Percentiles rank a stretch among this genome's conserved stretches.
Conservation (phyloP, 2,888 invertebrate genomes). For the Pachydiplax longipennis region DNA sequence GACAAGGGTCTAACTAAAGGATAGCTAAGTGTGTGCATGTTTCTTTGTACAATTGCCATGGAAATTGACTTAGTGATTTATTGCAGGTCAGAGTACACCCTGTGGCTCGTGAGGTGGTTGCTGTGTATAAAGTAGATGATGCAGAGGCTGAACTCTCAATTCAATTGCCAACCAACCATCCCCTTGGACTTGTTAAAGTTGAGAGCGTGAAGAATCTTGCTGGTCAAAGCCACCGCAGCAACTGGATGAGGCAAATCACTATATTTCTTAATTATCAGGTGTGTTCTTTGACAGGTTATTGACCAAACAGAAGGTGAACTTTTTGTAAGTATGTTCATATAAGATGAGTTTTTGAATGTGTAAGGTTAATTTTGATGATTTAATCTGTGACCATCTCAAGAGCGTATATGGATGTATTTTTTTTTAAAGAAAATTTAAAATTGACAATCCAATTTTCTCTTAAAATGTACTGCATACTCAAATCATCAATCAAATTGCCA, state of each 20-base stretch:
- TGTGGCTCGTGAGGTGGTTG: slow-evolving; percentile 78
- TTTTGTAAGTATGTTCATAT: neutral
- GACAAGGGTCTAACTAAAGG: too few relatives aligned
- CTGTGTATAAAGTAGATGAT: slow-evolving; percentile 83
- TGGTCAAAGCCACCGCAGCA: slow-evolving; percentile 74
- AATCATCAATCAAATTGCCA: too few relatives aligned
- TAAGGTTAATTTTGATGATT: too few relatives aligned
- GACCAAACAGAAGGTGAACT: neutral
- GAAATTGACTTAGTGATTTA: neutral
- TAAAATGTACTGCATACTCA: too few relatives aligned
- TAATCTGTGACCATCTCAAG: too few relatives aligned
- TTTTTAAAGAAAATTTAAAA: too few relatives aligned
- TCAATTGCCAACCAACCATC: slow-evolving; percentile 81
- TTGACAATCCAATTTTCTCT: too few relatives aligned
- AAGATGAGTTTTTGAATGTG: neutral
- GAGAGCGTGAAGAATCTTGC: slow-evolving; percentile 73
- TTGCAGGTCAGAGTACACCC: slow-evolving; percentile 74
- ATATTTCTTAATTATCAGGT: slow-evolving; percentile 90
- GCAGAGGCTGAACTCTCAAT: slow-evolving; percentile 81
- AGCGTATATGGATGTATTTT: too few relatives aligned
- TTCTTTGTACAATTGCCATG: neutral
- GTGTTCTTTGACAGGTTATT: too few relatives aligned
- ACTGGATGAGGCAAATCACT: slow-evolving; percentile 82
- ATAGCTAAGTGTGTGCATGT: too few relatives aligned
- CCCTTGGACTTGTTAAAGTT: slow-evolving; percentile 78